These are phyloP conservation scores for Agrochola macilenta DNA, from an alignment of 2,888 invertebrate genomes.

Conservation along the genomic window DNA sequence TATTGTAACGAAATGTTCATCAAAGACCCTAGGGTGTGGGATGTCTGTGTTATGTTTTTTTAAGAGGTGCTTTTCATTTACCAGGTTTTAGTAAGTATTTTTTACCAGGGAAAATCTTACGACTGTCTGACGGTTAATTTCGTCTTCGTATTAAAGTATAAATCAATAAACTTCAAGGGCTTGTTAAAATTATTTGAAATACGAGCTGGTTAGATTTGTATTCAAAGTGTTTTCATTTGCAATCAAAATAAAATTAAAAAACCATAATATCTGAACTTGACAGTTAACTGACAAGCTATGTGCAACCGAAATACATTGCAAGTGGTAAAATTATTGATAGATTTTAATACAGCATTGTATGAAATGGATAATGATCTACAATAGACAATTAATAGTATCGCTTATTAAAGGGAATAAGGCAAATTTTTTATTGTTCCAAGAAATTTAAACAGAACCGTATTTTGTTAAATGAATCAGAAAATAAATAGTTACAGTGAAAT, in stretches of 20 bases:
- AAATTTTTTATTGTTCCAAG: not conserved
- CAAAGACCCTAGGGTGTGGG: slow-evolving; percentile 51
- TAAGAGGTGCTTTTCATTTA: slow-evolving; percentile 37
- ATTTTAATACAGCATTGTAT: not conserved
- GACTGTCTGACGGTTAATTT: not conserved
- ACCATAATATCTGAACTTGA: not conserved
- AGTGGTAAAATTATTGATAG: no score
- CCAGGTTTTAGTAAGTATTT: not conserved
- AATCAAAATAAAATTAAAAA: slow-evolving; percentile 1
- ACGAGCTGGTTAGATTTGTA: not conserved
- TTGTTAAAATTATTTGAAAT: not conserved
- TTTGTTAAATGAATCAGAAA: not conserved
- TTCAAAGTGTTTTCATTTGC: slow-evolving; percentile 1
- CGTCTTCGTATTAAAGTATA: not conserved
- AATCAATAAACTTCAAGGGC: not conserved
- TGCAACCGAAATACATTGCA: not conserved
- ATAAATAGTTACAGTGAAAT: not conserved
- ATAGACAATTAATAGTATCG: not conserved
- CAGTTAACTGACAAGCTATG: not conserved
- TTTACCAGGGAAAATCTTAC: not conserved
- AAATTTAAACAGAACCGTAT: not conserved
- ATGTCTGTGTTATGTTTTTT: slow-evolving; percentile 20
- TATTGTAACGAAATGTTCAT: slow-evolving; percentile 62
- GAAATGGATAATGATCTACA: not conserved
- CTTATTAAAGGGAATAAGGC: not conserved